A percentile compares a stretch with the other conserved stretches of the same genome.
phyloP scores from a whole-genome alignment of 2,113 vertebrate species.

The Odobenus rosmarus region DNA sequence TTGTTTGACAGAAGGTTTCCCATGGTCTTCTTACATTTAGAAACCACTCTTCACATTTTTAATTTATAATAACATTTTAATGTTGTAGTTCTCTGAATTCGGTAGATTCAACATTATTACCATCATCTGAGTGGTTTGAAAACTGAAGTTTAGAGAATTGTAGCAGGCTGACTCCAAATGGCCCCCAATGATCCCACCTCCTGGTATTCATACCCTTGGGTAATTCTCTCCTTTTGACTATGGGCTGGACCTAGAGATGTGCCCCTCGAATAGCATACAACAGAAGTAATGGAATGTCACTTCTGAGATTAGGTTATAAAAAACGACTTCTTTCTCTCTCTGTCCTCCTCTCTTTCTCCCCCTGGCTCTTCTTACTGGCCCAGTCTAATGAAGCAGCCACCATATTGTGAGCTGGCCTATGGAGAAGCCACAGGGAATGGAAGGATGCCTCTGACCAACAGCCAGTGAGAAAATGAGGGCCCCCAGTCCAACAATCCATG shows the following conservation, averaged over 20 bases:
- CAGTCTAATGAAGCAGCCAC: neutral
- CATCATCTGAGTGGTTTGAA: neutral
- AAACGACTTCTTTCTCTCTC: neutral
- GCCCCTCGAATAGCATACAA: neutral
- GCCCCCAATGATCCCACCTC: rapidly evolving
- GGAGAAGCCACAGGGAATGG: neutral
- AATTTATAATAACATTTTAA: neutral
- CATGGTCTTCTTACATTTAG: neutral
- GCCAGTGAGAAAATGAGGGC: neutral
- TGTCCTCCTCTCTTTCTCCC: neutral
- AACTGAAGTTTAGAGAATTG: neutral
- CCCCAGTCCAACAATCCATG: neutral
- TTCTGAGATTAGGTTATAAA: neutral
- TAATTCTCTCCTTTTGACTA: neutral
- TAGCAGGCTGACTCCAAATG: neutral
- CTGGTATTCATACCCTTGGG: neutral
- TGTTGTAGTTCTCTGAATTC: neutral
- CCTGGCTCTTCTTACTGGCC: neutral
- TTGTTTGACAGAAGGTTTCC: neutral
- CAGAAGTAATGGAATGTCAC: neutral
- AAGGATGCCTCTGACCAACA: neutral
- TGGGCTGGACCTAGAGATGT: neutral
- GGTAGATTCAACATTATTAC: neutral
- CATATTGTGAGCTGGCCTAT: neutral
- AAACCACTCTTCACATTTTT: neutral